Conservation (phyloP, 2,797 vertebrate genomes). For the Chiroxiphia lanceolata region DNA sequence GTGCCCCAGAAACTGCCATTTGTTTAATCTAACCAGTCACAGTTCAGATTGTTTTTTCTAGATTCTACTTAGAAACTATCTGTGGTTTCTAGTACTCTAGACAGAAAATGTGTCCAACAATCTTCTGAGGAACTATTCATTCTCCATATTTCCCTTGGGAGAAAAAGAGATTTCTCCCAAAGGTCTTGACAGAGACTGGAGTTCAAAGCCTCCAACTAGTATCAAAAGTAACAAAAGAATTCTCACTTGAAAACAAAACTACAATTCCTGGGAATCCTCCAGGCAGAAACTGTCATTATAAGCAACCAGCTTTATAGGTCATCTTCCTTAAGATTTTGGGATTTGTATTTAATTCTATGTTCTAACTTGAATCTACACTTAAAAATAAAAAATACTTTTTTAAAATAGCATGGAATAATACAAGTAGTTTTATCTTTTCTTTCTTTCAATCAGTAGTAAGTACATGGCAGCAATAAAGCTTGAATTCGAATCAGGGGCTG, state of each 20-base stretch:
- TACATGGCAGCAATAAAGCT: background rate
- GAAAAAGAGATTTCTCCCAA: background rate
- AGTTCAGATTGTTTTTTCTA: constrained; percentile 19
- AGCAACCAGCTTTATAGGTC: background rate
- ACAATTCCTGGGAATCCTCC: background rate
- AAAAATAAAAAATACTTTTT: background rate
- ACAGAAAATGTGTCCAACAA: background rate
- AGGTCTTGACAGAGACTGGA: background rate
- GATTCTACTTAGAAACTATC: background rate
- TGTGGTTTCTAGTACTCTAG: background rate
- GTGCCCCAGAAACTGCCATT: background rate
- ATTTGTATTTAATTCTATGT: background rate
- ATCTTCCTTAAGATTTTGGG: background rate
- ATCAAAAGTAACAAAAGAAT: background rate
- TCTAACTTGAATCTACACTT: background rate
- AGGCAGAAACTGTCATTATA: background rate
- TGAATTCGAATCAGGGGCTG: background rate
- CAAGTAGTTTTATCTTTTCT: background rate
- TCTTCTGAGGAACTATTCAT: background rate
- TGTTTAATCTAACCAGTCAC: constrained; percentile 3
- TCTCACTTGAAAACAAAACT: background rate
- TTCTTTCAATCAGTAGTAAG: background rate
- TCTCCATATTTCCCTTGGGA: background rate
- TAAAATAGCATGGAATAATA: background rate
- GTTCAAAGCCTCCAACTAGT: background rate